Evolutionary conservation across 2,113 vertebrate genomes (phyloP), one percentile per base, ranked within the genome.

Genomic region (Cygnus atratus): DNA sequence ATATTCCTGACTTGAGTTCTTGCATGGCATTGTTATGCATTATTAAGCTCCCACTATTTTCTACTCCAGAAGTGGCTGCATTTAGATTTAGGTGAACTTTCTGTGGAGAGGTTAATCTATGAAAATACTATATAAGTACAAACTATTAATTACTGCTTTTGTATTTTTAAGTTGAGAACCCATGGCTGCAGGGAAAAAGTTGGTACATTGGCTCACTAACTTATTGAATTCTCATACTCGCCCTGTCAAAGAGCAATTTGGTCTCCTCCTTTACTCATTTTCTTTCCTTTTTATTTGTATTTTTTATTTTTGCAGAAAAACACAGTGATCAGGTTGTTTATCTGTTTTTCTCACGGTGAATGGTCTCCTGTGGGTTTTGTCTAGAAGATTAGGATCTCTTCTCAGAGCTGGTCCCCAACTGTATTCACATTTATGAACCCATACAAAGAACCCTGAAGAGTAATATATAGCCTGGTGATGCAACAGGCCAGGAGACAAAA

Each of bases 381-480:
- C 84, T 41, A 44, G 52, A 71, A 58, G 63, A 73, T 87, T 37
- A 84, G 77, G 54, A 66, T 80, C 68, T 73, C 71, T 89, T 72
- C 50, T 70, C 48, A 65, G 63, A 72, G 59, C 70, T 76, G 65
- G 19, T 61, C 41, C 31, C 50, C 44, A 81, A 22, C 37, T 91
- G 46, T 88, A 84, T 58, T 94, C 93, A 93, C 92, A 87, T 81
- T 87, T 95, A 72, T 62, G 85, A 93, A 92, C 88, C 71, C 84
- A 52, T 13, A 55, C 55, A 62, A 96, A 62, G 79, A 86, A 81
- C 89, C 24, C 81, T 81, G 71, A 68, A 90, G 95, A 68, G 71
- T n/a, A 92, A 88, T 91, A 72, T 28, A 83, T 58, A 90, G 86
- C 78, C 37, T 6, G 13, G 68, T 79, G 87, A 88, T 62, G 92